Evolutionary conservation across 1,140 invertebrate genomes (phyloP).

Genomic region (Camponotus pennsylvanicus): DNA sequence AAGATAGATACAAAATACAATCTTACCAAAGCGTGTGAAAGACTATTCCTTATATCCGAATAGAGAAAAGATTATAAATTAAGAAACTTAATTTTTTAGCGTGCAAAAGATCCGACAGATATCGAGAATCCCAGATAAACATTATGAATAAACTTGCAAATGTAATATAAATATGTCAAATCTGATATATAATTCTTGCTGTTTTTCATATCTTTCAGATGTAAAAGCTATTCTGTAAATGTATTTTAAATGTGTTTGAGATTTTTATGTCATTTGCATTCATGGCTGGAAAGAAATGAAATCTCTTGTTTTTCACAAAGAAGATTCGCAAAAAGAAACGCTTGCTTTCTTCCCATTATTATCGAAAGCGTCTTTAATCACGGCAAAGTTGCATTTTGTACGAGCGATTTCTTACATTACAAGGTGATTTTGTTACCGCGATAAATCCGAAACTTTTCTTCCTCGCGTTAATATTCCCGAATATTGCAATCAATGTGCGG

Average conservation of each 20-base stretch:
- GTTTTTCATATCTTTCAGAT: neutral
- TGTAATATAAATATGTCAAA: neutral
- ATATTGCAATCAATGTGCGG: slow-evolving; percentile 21
- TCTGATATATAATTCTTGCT: neutral
- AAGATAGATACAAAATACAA: neutral
- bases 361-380: slow-evolving; percentile 7
- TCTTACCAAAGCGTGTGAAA: too few relatives aligned
- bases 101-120: neutral
- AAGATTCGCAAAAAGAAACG: neutral
- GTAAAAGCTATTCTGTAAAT: neutral
- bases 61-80: neutral
- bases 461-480: neutral
- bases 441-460: slow-evolving; percentile 26
- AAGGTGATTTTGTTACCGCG: neutral
- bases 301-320: neutral
- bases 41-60: neutral
- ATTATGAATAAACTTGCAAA: neutral
- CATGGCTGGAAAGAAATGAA: neutral
- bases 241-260: neutral
- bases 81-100: neutral
- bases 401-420: neutral
- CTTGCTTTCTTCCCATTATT: neutral
- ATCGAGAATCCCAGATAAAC: neutral
- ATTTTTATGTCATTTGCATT: neutral
- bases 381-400: too few relatives aligned